Evolutionary conservation across 2,888 invertebrate species (phyloP), one percentile per base, ranked within the genome.

Genomic region (Pristionchus fissidentatus): DNA sequence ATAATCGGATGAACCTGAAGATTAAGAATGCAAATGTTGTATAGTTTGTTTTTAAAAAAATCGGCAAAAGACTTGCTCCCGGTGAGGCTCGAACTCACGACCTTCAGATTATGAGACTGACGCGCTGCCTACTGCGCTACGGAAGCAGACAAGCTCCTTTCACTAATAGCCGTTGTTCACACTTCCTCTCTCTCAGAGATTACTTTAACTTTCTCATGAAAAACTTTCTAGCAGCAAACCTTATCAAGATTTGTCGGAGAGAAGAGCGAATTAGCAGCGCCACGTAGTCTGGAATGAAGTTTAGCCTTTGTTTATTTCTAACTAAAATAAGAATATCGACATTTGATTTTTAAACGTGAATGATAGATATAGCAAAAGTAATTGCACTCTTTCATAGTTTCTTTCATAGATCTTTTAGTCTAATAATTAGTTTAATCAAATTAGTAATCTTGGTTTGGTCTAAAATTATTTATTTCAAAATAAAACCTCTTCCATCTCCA

Each of bases 61-160:
- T 26, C 32, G 41, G 70, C 70, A 70, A 70, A 70, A 70, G n/a
- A 70, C 29, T 85, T 89, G 89, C 89, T 88, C 87, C 87, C 86
- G 86, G 96, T 96, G 96, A 96, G 96, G 96, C 95, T 96, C 95
- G 96, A 96, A 96, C 96, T 96, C 96, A 96, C 96, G 96, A 96
- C 96, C 96, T 96, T 96, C 95, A 95, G 95, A 95, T 95, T 95
- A 95, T 95, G 95, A 95, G 95, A 95, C 95, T 95, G 95, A 95
- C 95, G 95, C 95, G 95, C 95, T 95, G 95, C 95, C 95, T 95
- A 95, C 95, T 95, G 95, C 95, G 89, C 89, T 88, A 89, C 86
- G 87, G 88, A 87, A 87, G 86, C 87, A 70, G 70, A 70, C 70
- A 26, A 26, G n/a, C 41, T 10, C 0, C 0, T 1, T 8, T 13